Conservation (phyloP, 2,888 invertebrate species). For the Andrena praecox region DNA sequence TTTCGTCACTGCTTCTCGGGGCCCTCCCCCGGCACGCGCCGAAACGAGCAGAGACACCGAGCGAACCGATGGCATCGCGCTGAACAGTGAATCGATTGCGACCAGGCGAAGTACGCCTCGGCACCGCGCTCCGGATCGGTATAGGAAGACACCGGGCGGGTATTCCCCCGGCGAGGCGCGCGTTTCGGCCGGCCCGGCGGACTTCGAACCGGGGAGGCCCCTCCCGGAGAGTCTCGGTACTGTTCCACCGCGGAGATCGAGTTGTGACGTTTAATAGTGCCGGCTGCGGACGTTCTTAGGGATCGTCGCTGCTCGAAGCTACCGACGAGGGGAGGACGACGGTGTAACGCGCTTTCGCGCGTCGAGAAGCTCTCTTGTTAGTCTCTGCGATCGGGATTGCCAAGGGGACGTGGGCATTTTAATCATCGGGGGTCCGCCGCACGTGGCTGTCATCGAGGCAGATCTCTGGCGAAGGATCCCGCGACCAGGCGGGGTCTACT, state of each 20-base stretch:
- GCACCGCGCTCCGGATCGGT: background rate
- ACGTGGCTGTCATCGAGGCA: background rate
- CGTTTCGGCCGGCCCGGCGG: background rate
- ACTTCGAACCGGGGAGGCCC: background rate
- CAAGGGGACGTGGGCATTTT: background rate
- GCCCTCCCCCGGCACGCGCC: background rate
- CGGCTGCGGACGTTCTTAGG: background rate
- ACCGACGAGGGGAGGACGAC: background rate
- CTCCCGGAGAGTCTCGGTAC: background rate
- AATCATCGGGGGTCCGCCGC: background rate
- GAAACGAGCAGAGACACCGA: background rate
- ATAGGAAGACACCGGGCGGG: background rate
- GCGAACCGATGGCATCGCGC: background rate
- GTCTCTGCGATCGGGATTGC: background rate
- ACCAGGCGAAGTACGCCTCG: no score
- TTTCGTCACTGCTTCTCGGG: background rate
- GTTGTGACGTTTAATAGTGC: background rate
- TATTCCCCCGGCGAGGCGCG: slow-evolving; percentile 7
- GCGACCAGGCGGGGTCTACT: background rate
- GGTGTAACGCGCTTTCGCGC: background rate
- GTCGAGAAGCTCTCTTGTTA: background rate
- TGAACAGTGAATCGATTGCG: slow-evolving; percentile 47
- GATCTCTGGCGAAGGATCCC: background rate
- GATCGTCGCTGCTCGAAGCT: background rate
- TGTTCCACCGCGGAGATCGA: slow-evolving; percentile 34